phyloP scores from a whole-genome alignment of 2,797 vertebrate genomes.

The Coccyzus lansbergi region DNA sequence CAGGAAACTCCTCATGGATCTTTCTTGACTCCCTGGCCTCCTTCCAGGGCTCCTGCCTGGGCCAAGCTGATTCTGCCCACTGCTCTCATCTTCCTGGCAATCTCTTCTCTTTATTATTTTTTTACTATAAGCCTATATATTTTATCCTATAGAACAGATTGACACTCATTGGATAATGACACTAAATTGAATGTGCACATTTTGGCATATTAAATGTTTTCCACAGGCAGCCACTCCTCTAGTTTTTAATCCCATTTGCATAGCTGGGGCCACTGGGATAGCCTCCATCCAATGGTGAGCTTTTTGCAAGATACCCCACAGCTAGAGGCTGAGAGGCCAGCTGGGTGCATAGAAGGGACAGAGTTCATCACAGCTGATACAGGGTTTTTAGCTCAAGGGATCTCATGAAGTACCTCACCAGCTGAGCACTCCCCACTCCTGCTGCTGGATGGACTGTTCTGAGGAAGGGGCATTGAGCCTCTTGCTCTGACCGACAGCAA shows the following conservation, averaged over 20 bases:
- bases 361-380: fast-evolving
- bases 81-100: not conserved
- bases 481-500: not conserved
- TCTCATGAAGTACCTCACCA: not conserved
- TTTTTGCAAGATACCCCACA: not conserved
- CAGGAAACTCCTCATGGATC: slow-evolving; percentile 42
- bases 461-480: not conserved
- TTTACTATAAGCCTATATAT: not conserved
- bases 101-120: not conserved
- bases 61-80: not conserved
- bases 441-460: fast-evolving
- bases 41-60: slow-evolving; percentile 9
- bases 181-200: not conserved
- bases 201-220: not conserved
- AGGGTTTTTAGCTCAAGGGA: not conserved
- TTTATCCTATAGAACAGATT: not conserved
- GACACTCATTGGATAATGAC: not conserved
- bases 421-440: fast-evolving
- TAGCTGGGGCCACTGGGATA: fast-evolving
- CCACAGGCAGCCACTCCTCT: not conserved
- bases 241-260: not conserved
- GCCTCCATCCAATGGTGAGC: not conserved
- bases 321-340: not conserved
- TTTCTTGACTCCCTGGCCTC: not conserved
- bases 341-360: fast-evolving